Percentiles rank a stretch among this genome's conserved stretches.
Conservation (phyloP, 2,797 vertebrate species). For the Dromococcyx pavoninus region DNA sequence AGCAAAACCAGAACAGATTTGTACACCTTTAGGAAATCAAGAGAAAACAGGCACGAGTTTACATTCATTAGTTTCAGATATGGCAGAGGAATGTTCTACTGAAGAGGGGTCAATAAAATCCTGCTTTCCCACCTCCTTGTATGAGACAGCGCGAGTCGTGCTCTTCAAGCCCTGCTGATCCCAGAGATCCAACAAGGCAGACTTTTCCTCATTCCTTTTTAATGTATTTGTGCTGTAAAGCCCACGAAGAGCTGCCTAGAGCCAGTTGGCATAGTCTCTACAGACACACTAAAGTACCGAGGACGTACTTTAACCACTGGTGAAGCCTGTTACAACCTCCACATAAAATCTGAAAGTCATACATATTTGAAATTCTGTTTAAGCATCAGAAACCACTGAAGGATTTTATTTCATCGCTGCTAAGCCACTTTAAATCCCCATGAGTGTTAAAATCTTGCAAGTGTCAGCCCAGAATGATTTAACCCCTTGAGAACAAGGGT, state of each 20-base stretch:
- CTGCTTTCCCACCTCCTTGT: neutral
- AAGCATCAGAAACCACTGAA: slow-evolving; percentile 36
- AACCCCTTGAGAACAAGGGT: slow-evolving; percentile 17
- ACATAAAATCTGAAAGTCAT: slow-evolving; percentile 26
- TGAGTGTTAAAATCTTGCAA: slow-evolving; percentile 24
- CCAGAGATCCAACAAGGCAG: neutral
- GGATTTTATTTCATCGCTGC: slow-evolving; percentile 37
- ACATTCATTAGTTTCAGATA: slow-evolving; percentile 68
- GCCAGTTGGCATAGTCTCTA: neutral
- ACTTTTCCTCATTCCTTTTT: neutral
- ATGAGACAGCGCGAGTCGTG: neutral
- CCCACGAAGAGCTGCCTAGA: neutral
- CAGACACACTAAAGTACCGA: neutral
- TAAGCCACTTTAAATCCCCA: slow-evolving; percentile 48
- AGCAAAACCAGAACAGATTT: slow-evolving; percentile 41
- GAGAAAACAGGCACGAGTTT: slow-evolving; percentile 49
- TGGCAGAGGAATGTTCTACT: slow-evolving; percentile 59
- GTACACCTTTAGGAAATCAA: neutral
- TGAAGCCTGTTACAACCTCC: slow-evolving; percentile 14
- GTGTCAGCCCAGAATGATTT: slow-evolving; percentile 18
- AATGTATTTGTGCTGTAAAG: slow-evolving; percentile 21
- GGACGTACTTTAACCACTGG: neutral
- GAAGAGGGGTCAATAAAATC: slow-evolving; percentile 4
- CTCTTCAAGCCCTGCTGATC: slow-evolving; percentile 44
- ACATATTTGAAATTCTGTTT: slow-evolving; percentile 40